Evolutionary conservation across 1,140 invertebrate species (phyloP).

Genomic region (Tetranychus cinnabarinus): DNA sequence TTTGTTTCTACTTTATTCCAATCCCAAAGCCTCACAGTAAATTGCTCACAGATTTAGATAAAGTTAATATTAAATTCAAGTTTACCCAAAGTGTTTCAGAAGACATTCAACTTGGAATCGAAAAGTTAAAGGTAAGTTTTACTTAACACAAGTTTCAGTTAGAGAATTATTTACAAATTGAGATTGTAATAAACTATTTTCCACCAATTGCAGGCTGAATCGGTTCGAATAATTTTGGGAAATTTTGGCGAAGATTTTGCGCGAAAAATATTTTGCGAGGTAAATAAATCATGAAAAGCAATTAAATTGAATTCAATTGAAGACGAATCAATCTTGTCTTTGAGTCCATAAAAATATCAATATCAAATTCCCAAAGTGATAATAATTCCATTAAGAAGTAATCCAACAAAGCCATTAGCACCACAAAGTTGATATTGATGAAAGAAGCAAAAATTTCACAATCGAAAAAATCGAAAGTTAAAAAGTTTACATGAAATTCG

Average conservation of each 20-base stretch:
- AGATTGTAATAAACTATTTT: not conserved
- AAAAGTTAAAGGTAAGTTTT: slow-evolving; percentile 41
- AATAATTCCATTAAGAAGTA: no score
- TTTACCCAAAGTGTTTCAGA: slow-evolving; percentile 82
- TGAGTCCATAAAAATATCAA: no score
- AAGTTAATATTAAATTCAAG: slow-evolving; percentile 48
- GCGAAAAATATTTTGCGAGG: slow-evolving; percentile 75
- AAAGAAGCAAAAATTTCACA: no score
- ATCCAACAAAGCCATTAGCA: no score
- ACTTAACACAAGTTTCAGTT: no score
- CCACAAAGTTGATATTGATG: no score
- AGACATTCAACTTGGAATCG: slow-evolving; percentile 54
- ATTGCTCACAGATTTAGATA: slow-evolving; percentile 65
- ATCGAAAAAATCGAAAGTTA: no score
- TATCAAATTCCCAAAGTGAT: no score
- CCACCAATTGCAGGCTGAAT: slow-evolving; percentile 36
- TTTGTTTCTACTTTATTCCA: no score
- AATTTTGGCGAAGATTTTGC: slow-evolving; percentile 93
- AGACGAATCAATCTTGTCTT: no score
- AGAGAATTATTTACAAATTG: not conserved
- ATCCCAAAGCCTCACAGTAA: slow-evolving; percentile 56
- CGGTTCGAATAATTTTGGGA: slow-evolving; percentile 80
- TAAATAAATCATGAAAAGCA: slow-evolving; percentile 19
- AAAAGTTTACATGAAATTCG: no score
- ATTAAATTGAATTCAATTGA: no score